These are phyloP conservation scores for Brachionus angularis DNA, from an alignment of 1,140 invertebrate species.

Conservation along the genomic window DNA sequence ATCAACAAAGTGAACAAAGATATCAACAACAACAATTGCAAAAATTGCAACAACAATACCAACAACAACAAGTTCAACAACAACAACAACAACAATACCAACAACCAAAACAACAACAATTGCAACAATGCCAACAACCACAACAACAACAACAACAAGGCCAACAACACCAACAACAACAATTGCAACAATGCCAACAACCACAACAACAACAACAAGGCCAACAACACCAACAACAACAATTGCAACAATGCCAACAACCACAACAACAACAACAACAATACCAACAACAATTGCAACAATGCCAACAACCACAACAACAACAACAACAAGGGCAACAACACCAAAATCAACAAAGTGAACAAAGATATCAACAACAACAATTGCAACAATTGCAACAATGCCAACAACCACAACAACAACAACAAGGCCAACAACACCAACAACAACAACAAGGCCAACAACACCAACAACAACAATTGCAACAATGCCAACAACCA, in stretches of 20 bases:
- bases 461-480: slow-evolving; percentile 7
- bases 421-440: background rate
- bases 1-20: background rate
- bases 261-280: too few relatives aligned
- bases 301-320: too few relatives aligned
- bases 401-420: background rate
- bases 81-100: background rate
- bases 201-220: background rate
- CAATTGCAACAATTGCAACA: slow-evolving; percentile 2
- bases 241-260: background rate
- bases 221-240: background rate
- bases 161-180: too few relatives aligned
- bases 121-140: background rate
- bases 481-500: background rate
- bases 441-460: background rate
- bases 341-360: background rate
- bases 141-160: too few relatives aligned
- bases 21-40: background rate
- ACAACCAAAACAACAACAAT: background rate
- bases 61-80: background rate
- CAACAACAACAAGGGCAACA: slow-evolving; percentile 6
- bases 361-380: background rate
- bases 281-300: too few relatives aligned
- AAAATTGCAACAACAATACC: background rate
- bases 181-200: too few relatives aligned